Evolutionary conservation across 2,797 vertebrate genomes (phyloP), one percentile per base, ranked within the genome.

Genomic region (Spea hammondii): DNA sequence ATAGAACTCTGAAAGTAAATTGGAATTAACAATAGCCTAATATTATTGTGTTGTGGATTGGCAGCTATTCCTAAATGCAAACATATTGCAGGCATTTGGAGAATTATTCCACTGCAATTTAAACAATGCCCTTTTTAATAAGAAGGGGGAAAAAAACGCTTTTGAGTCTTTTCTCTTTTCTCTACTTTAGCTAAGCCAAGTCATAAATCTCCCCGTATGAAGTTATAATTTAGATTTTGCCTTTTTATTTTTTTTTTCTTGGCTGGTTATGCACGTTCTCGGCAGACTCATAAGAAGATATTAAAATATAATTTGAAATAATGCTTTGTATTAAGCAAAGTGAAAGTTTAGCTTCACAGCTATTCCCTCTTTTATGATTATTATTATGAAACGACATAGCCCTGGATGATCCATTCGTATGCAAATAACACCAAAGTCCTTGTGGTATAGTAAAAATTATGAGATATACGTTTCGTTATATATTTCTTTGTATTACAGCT

Each of bases 191-290:
- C 54, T 12, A 71, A 76, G 17, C 59, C 57, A 71, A 71, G 12
- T 45, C 69, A 68, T 77, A 81, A 76, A 76, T 76, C 79, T 76
- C 47, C 10, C 59, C 0, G 49, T 53, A 44, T 81, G 67, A 51
- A 70, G 48, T 60, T 66, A 66, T 51, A 70, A 65, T 77, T 65
- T n/a, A n/a, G 10, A 70, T 65, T 65, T 32, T 32, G 32, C 32
- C 14, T 62, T 62, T 62, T 70, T 49, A 17, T 57, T 51, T 51
- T 55, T 44, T 44, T 72, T 10, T 9, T 55, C 59, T 73, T 51
- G 2, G 4, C 66, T 8, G 48, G 0, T 60, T 11, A 45, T 9
- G 45, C 69, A 11, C 1, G 44, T 70, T 77, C 49, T 78, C 74
- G 6, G 73, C 5, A 54, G 70, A 72, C 77, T 77, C 76, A 9